Evolutionary conservation across 64 coral and sea anemone genomes (phyloP).

Genomic region (Dendrophyllia cribrosa): DNA sequence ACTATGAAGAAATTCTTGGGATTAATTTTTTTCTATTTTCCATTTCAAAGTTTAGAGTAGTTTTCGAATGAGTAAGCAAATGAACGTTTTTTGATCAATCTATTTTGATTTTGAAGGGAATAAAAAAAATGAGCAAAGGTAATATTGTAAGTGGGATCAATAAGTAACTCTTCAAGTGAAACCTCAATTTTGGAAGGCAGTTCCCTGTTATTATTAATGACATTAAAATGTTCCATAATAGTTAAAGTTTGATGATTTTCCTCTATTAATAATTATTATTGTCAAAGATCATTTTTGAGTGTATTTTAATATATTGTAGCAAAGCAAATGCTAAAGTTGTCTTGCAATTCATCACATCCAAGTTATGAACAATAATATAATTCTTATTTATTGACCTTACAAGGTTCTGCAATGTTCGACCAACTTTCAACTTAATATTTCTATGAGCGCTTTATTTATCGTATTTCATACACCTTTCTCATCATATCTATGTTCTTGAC

Average conservation of each 20-base stretch:
- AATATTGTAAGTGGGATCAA: background rate
- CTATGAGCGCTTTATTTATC: background rate
- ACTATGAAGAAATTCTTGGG: background rate
- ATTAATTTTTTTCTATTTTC: background rate
- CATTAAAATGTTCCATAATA: background rate
- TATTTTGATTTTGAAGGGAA: background rate
- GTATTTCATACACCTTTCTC: background rate
- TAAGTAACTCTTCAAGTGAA: background rate
- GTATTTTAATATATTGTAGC: slow-evolving; percentile 31
- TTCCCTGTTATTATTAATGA: background rate
- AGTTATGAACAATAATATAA: background rate
- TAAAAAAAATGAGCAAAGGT: background rate
- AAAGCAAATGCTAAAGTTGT: background rate
- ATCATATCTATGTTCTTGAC: background rate
- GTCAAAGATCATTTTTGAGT: background rate
- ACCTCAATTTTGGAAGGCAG: background rate
- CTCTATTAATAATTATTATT: background rate
- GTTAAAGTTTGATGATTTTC: slow-evolving; percentile 8
- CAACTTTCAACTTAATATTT: background rate
- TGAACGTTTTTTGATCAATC: background rate
- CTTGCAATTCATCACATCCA: slow-evolving; percentile 42
- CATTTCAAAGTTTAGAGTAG: background rate
- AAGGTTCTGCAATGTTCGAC: background rate
- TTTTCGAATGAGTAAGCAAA: background rate
- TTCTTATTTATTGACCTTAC: background rate